phyloP scores from a whole-genome alignment of 2,797 vertebrate species.

The Lagocephalus sceleratus region DNA sequence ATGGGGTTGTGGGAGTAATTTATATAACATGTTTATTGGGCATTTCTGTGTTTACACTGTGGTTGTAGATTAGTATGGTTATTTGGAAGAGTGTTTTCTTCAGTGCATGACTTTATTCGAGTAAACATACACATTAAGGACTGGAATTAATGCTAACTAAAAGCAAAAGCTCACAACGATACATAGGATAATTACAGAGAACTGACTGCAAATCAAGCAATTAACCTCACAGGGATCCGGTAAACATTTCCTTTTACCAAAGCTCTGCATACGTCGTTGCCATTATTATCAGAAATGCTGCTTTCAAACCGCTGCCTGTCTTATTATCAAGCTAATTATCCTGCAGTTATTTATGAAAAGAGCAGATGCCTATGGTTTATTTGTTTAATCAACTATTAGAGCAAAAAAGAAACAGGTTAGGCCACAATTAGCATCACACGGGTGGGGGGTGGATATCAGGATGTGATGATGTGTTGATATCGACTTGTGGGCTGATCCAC shows the following conservation, averaged over 20 bases:
- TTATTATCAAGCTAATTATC: conserved; percentile 64
- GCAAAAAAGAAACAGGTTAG: too few species aligned
- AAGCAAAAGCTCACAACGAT: conserved; percentile 48
- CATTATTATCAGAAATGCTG: conserved; percentile 53
- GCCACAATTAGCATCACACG: conserved; percentile 16
- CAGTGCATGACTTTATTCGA: conserved; percentile 14
- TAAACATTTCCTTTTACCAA: conserved; percentile 62
- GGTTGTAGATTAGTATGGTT: conserved; percentile 9
- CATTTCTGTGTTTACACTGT: conserved; percentile 2
- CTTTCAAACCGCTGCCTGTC: conserved; percentile 24
- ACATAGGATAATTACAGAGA: conserved; percentile 53
- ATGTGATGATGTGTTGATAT: conserved; percentile 15
- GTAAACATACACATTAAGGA: conserved; percentile 11
- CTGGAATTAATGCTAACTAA: conserved; percentile 35
- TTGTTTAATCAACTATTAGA: background rate
- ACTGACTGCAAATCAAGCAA: conserved; percentile 51
- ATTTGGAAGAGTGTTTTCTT: conserved; percentile 5
- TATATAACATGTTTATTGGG: too few species aligned
- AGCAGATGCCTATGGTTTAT: conserved; percentile 42
- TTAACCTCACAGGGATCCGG: conserved; percentile 56
- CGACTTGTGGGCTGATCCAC: conserved; percentile 12
- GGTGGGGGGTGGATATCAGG: conserved; percentile 1
- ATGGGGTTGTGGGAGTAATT: conserved; percentile 50
- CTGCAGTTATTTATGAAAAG: conserved; percentile 37
- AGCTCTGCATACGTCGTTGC: conserved; percentile 58